A percentile compares a stretch with the other conserved stretches of the same genome.
Evolutionary conservation across 2,888 invertebrate genomes (phyloP).

Genomic region (Terebella lapidaria): DNA sequence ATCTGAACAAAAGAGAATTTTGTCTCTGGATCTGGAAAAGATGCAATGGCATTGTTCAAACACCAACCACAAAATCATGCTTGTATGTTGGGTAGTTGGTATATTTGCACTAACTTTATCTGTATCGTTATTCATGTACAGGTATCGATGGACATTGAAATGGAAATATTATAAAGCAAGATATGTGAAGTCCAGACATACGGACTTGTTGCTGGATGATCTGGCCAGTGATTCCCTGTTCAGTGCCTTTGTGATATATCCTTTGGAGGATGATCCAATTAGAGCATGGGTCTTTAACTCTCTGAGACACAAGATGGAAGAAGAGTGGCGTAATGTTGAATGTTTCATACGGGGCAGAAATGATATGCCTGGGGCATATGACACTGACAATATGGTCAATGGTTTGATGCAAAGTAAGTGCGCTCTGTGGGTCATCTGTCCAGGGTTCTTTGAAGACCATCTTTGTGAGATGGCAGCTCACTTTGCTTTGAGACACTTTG

Average conservation of each 20-base stretch:
- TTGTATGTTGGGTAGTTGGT: no score
- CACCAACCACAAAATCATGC: no score
- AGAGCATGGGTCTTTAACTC: not conserved
- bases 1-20: no score
- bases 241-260: not conserved
- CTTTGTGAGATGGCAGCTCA: not conserved
- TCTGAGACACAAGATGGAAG: not conserved
- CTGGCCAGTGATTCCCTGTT: not conserved
- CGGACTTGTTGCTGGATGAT: not conserved
- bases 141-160: not conserved
- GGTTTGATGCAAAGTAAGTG: not conserved
- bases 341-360: not conserved
- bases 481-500: not conserved
- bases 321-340: not conserved
- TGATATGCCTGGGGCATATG: not conserved
- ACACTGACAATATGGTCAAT: not conserved
- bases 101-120: no score
- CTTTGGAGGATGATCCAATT: not conserved
- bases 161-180: not conserved
- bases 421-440: not conserved
- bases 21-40: no score
- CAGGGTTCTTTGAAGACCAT: not conserved
- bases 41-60: no score
- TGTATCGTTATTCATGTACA: no score
- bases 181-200: not conserved